These are phyloP conservation scores for Leptinotarsa haldemani DNA, from an alignment of 2,888 invertebrate species.

Conservation along the genomic window DNA sequence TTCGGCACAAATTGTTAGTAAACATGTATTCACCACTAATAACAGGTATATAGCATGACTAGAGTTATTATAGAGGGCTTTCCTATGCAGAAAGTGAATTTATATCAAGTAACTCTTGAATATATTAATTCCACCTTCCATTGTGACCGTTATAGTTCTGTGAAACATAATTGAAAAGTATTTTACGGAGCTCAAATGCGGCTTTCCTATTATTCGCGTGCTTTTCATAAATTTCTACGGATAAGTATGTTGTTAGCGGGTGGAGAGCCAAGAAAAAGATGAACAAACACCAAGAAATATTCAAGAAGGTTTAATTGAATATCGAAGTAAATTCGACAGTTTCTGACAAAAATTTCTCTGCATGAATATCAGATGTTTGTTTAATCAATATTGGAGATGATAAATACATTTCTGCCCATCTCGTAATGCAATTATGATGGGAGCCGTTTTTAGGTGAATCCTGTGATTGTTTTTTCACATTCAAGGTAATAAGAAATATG, in stretches of 20 bases:
- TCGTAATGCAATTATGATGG: no score
- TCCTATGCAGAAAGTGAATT: slow-evolving; percentile 29
- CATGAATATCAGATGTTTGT: no score
- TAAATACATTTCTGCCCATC: no score
- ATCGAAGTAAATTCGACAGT: no score
- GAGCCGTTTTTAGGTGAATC: no score
- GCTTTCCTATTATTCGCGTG: slow-evolving; percentile 11
- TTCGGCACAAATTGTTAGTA: slow-evolving; percentile 40
- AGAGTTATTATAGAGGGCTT: slow-evolving; percentile 29
- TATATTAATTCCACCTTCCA: slow-evolving; percentile 34
- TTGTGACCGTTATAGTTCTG: slow-evolving; percentile 3
- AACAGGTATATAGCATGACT: slow-evolving; percentile 40
- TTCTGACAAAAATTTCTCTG: no score
- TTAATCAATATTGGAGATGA: no score
- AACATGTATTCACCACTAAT: slow-evolving; percentile 33
- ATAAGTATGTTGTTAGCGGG: not conserved
- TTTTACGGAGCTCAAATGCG: slow-evolving; percentile 5
- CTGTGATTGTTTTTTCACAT: no score
- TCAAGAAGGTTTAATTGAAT: not conserved
- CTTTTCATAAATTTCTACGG: slow-evolving; percentile 13
- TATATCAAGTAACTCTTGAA: slow-evolving; percentile 40
- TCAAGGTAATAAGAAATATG: no score
- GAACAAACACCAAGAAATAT: not conserved
- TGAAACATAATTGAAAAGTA: slow-evolving; percentile 13
- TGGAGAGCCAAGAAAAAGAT: not conserved